These are phyloP conservation scores for Neoascia interrupta DNA, from an alignment of 2,888 invertebrate genomes.

Conservation along the genomic window DNA sequence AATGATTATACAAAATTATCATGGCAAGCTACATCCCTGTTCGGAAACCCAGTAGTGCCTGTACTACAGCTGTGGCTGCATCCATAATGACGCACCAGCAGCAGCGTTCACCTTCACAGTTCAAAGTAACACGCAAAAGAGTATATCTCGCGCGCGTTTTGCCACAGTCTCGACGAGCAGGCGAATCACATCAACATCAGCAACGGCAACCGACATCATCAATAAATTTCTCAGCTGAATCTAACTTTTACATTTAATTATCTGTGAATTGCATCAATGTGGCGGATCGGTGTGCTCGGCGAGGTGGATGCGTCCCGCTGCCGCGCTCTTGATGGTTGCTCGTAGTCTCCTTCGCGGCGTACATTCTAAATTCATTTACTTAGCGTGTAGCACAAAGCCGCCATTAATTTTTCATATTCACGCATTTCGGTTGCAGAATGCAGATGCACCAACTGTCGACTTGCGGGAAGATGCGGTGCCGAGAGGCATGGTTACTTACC, in stretches of 20 bases:
- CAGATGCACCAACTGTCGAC: neutral
- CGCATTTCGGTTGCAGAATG: constrained; percentile 57
- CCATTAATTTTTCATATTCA: constrained; percentile 70
- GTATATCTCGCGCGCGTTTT: constrained; percentile 29
- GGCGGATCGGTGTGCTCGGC: neutral
- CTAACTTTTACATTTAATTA: constrained; percentile 70
- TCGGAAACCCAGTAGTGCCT: too few relatives aligned
- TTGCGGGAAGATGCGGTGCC: neutral
- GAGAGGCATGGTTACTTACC: neutral
- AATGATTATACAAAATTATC: too few relatives aligned
- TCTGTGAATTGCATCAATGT: constrained; percentile 70
- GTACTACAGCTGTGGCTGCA: too few relatives aligned
- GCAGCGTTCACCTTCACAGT: constrained; percentile 64
- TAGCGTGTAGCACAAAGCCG: constrained; percentile 63
- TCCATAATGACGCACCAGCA: constrained; percentile 62
- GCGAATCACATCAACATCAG: constrained; percentile 31
- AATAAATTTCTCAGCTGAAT: constrained; percentile 68
- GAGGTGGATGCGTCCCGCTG: neutral
- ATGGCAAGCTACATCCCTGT: too few relatives aligned
- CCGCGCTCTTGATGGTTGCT: neutral
- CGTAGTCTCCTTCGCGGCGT: neutral
- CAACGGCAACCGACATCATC: constrained; percentile 61
- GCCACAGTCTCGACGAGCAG: constrained; percentile 5
- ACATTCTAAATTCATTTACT: constrained; percentile 68
- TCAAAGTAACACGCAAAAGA: constrained; percentile 68